phyloP scores from a whole-genome alignment of 2,797 vertebrate species.

The Smutsia temminckii region DNA sequence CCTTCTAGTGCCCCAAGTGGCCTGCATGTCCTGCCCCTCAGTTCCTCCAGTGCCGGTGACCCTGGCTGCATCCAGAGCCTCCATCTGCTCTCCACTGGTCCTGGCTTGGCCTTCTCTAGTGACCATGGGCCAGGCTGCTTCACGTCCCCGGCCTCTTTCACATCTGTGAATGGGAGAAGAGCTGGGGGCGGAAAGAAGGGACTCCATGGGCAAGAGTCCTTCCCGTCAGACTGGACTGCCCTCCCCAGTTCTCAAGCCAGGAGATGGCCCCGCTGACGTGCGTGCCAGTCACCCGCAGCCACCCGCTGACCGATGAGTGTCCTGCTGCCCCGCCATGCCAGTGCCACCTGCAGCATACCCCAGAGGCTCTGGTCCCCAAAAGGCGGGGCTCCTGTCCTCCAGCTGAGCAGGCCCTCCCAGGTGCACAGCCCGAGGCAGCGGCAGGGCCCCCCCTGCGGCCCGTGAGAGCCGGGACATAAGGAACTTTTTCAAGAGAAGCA shows the following conservation, averaged over 20 bases:
- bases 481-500: no score
- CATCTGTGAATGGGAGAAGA: no score
- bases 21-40: no score
- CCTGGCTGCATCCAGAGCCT: neutral
- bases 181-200: neutral
- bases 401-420: neutral
- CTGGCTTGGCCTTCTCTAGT: no score
- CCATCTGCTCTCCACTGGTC: neutral
- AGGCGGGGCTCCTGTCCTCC: neutral
- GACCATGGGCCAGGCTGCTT: neutral
- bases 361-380: neutral
- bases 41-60: neutral
- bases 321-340: neutral
- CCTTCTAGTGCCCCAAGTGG: no score
- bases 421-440: neutral
- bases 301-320: accelerated
- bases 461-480: accelerated
- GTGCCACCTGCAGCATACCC: no score
- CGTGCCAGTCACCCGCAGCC: neutral
- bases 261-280: accelerated
- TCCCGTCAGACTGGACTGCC: accelerated
- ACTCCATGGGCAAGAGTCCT: accelerated
- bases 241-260: accelerated
- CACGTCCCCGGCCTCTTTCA: neutral
- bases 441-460: neutral